Base-by-base conservation (phyloP, 2,797 vertebrate species). In the Danio jaintianensis region DNA sequence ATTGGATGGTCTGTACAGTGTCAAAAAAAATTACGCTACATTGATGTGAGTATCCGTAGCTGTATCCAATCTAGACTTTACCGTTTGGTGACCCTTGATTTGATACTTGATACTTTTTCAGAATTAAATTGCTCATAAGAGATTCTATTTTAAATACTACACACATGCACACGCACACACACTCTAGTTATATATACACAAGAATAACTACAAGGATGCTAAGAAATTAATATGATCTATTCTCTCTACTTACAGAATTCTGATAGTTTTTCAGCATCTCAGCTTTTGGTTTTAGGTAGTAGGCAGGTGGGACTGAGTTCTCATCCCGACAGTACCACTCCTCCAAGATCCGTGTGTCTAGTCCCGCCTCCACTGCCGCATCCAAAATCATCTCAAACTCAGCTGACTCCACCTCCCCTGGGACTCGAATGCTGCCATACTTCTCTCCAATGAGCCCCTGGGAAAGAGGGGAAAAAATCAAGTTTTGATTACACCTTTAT, bases 311-410 rank as follows among this genome's bases (percentile, higher is more conserved):
- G 84, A 99, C 98, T 0, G 97, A 95, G 73, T 99, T 99, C 92
- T 99, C 98, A 85, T 99, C 98, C 70, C 98, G 94, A 91, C 98
- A 98, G 90, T 98, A 99, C 96, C 97, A 99, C 89, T 98, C 97
- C 85, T 99, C 98, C 89, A 99, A 90, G 85, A 97, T 86, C 92
- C 93, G 96, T 58, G 98, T 99, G 89, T 99, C 97, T 85, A 99
- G 90, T 79, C 97, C 96, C 0, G 95, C 96, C 88, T 98, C 97
- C 52, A 96, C 68, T 1, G 98, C 96, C 4, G 97, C 97, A 75
- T 99, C 98, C 90, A 99, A 89, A 87, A 99, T 99, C 97, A 98
- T 98, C 92, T 99, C 98, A 75, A 99, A 99, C 91, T 99, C 98
- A 0, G 96, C 95, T 2, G 98, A 97, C 78, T 99, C 98, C 59